phyloP scores from a whole-genome alignment of 2,797 vertebrate genomes.

The Jordanella pulchra region DNA sequence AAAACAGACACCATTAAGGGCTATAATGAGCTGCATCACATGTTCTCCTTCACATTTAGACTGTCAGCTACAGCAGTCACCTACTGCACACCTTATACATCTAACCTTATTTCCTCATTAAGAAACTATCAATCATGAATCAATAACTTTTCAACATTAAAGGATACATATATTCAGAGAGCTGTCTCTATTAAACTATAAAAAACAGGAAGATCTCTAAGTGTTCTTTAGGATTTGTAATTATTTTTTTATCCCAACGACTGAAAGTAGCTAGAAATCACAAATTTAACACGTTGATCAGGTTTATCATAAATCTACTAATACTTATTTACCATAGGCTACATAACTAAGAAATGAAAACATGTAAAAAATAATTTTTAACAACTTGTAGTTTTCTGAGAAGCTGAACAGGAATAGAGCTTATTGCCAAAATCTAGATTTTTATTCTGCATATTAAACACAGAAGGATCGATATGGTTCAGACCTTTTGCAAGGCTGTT shows the following conservation, averaged over 20 bases:
- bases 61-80: neutral
- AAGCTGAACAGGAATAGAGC: neutral
- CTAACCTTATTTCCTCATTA: neutral
- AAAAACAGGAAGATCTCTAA: too few species aligned
- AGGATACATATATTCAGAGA: too few species aligned
- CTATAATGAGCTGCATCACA: neutral
- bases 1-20: neutral
- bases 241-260: too few species aligned
- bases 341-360: too few species aligned
- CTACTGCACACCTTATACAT: too few species aligned
- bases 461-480: neutral
- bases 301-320: too few species aligned
- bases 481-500: neutral
- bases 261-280: too few species aligned
- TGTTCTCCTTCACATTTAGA: neutral
- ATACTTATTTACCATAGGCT: too few species aligned
- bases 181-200: too few species aligned
- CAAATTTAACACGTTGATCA: too few species aligned
- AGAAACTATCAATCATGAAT: neutral
- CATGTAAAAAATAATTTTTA: too few species aligned
- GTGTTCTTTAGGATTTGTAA: too few species aligned
- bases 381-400: neutral
- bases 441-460: neutral
- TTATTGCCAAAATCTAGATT: neutral
- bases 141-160: neutral